Evolutionary conservation across 2,888 invertebrate genomes (phyloP), one percentile per base, ranked within the genome.

Genomic region (Nephrotoma guestfalica): DNA sequence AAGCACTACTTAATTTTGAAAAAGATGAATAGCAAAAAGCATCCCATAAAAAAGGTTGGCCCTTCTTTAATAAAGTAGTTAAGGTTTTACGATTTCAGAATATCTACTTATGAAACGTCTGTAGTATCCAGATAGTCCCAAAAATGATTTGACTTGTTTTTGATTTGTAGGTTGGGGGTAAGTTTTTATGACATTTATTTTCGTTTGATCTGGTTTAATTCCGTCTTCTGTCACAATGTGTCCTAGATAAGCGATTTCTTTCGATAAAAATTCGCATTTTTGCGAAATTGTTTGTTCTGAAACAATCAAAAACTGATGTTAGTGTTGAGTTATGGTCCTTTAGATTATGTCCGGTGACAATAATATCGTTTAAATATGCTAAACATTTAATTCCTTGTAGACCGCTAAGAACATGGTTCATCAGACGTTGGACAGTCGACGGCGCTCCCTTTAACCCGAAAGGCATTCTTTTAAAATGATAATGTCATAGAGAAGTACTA

Each of bases 71-170:
- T 30, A 30, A 30, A 30, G 30, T 30, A 30, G 30, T 30, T 30
- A 30, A 30, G 30, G 30, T 30, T 30, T 30, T 30, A 3, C 30
- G 30, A 30, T 30, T 30, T 30, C 30, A 30, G 30, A 30, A 30
- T 30, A 30, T 30, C 30, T 30, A 30, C 30, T 2, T 85, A 90
- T 89, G 85, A 90, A 90, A 71, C 89, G 87, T 6, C 90, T 41
- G 86, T 90, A 91, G 86, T 90, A 91, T 0, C 89, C 89, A 0
- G 88, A 87, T 11, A 90, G 86, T 1, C 90, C 90, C 13, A 90
- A 71, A 45, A 90, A 90, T 47, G 87, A 86, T 87, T 88, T 89
- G 0, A 89, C 87, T 13, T 88, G 87, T 51, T 87, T 88, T 0
- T 51, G 30, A 7, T 83, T 86, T 41, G 83, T 86, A 0, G 89